These are phyloP conservation scores for Platysternon megacephalum DNA, from an alignment of 2,113 vertebrate species.

Conservation along the genomic window DNA sequence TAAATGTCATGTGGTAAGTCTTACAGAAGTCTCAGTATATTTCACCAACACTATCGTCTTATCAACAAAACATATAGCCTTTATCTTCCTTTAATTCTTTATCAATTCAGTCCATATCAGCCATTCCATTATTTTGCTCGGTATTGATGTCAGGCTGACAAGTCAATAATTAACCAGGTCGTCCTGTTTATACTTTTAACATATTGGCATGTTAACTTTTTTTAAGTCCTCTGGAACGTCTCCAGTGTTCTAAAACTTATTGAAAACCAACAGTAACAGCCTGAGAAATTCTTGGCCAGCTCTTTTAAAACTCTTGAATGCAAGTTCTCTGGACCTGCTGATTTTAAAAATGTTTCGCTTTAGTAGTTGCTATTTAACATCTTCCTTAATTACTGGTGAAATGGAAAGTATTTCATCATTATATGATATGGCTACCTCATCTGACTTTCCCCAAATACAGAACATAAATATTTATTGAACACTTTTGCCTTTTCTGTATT, in stretches of 20 bases:
- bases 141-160: neutral
- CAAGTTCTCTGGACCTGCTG: neutral
- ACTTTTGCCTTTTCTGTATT: neutral
- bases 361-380: neutral
- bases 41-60: too few relatives aligned
- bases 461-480: neutral
- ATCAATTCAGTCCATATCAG: neutral
- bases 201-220: neutral
- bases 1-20: too few relatives aligned
- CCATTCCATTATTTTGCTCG: neutral
- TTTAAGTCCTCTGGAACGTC: neutral
- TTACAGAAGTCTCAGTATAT: too few relatives aligned
- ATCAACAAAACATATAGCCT: too few relatives aligned
- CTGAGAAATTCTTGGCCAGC: neutral
- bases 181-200: slow-evolving; percentile 3
- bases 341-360: neutral
- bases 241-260: neutral
- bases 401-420: neutral
- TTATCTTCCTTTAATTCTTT: neutral
- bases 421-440: neutral
- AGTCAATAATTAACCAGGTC: neutral
- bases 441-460: neutral
- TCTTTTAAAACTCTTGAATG: neutral
- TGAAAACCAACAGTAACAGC: slow-evolving; percentile 8
- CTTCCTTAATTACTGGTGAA: neutral